Evolutionary conservation across 2,888 invertebrate species (phyloP).

Genomic region (Harpalus rubripes): DNA sequence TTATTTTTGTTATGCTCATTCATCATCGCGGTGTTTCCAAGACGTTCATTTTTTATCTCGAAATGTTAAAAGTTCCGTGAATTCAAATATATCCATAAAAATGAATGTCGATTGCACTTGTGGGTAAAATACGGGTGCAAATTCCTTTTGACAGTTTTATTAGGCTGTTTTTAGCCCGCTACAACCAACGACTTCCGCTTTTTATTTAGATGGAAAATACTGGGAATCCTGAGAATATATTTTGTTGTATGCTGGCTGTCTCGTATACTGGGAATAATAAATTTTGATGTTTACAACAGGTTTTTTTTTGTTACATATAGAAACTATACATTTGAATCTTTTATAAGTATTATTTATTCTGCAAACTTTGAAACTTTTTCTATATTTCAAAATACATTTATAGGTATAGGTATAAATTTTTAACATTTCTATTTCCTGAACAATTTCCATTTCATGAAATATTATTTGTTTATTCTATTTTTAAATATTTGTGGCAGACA

Average conservation of each 20-base stretch:
- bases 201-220: slow-evolving; percentile 26
- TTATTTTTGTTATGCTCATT: slow-evolving; percentile 15
- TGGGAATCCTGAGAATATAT: background rate
- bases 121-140: slow-evolving; percentile 42
- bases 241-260: background rate
- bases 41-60: slow-evolving; percentile 33
- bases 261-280: background rate
- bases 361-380: slow-evolving; percentile 15
- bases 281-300: slow-evolving; percentile 7
- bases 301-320: slow-evolving; percentile 12
- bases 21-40: slow-evolving; percentile 15
- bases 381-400: background rate
- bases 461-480: too few relatives aligned
- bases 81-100: slow-evolving; percentile 41
- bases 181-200: slow-evolving; percentile 10
- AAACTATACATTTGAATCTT: slow-evolving; percentile 12
- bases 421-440: background rate
- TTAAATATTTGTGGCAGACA: too few relatives aligned
- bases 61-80: slow-evolving; percentile 27
- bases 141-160: slow-evolving; percentile 34
- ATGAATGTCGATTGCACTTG: slow-evolving; percentile 44
- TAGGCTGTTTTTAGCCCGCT: slow-evolving; percentile 26
- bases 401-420: too few relatives aligned
- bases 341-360: slow-evolving; percentile 1
- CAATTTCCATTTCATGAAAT: background rate